Evolutionary conservation across 2,888 invertebrate species (phyloP).

Genomic region (Apodemia duryi): DNA sequence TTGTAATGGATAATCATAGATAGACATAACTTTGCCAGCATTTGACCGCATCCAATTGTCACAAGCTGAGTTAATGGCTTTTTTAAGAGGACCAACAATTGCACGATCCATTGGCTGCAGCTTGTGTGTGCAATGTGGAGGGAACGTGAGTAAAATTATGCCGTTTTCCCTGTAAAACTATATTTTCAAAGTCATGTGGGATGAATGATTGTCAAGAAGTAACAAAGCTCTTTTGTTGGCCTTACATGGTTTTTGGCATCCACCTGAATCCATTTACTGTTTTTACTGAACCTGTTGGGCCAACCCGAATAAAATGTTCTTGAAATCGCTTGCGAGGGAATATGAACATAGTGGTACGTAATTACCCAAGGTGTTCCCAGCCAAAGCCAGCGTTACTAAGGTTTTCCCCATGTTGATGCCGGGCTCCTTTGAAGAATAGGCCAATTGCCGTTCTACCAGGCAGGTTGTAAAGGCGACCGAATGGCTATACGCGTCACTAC

Average conservation of each 20-base stretch:
- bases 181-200: too few species aligned
- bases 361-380: slow-evolving; percentile 30
- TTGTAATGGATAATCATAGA: neutral
- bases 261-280: slow-evolving; percentile 26
- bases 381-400: slow-evolving; percentile 39
- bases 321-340: slow-evolving; percentile 27
- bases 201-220: slow-evolving; percentile 12
- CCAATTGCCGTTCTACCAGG: too few species aligned
- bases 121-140: neutral
- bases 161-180: neutral
- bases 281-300: slow-evolving; percentile 28
- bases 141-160: neutral
- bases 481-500: too few species aligned
- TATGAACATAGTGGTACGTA: slow-evolving; percentile 34
- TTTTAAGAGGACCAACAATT: slow-evolving; percentile 1
- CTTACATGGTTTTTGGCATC: slow-evolving; percentile 18
- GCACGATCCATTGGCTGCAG: slow-evolving; percentile 4
- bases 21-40: slow-evolving; percentile 14
- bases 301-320: slow-evolving; percentile 29
- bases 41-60: slow-evolving; percentile 10
- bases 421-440: too few species aligned
- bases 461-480: too few species aligned
- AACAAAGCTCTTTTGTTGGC: slow-evolving; percentile 22
- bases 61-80: slow-evolving; percentile 5
- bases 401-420: too few species aligned